Percentiles rank a stretch among this genome's conserved stretches.
These are phyloP conservation scores for Lutjanus erythropterus DNA, from an alignment of 2,113 vertebrate genomes.

Conservation along the genomic window DNA sequence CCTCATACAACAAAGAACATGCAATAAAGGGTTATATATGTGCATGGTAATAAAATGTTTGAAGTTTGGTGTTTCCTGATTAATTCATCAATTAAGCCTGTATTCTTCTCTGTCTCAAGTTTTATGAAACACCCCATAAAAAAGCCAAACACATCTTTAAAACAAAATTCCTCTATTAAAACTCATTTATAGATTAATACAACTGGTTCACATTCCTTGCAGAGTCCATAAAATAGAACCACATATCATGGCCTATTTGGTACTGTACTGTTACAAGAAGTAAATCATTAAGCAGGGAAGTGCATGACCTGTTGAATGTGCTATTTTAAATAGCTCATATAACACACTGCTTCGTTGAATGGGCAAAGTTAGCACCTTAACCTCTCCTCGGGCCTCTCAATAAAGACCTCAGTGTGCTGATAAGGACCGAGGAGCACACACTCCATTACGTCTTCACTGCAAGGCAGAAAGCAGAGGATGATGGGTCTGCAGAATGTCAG, in stretches of 20 bases:
- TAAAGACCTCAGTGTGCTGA: conserved; percentile 29
- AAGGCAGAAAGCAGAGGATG: neutral
- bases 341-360: conserved; percentile 1
- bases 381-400: conserved; percentile 17
- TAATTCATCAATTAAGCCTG: conserved; percentile 62
- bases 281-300: conserved; percentile 49
- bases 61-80: conserved; percentile 64
- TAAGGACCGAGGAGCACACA: conserved; percentile 25
- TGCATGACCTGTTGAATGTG: conserved; percentile 53
- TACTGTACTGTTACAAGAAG: conserved; percentile 53
- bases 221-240: conserved; percentile 55
- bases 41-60: conserved; percentile 57
- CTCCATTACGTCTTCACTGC: conserved; percentile 26
- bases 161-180: conserved; percentile 66
- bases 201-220: conserved; percentile 50
- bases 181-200: conserved; percentile 59
- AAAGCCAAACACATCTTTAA: conserved; percentile 64
- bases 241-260: conserved; percentile 60
- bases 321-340: conserved; percentile 41
- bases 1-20: conserved; percentile 48
- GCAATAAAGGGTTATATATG: conserved; percentile 51
- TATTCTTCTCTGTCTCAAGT: conserved; percentile 47
- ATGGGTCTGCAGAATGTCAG: conserved; percentile 49
- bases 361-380: conserved; percentile 6
- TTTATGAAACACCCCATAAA: conserved; percentile 78